A percentile compares a stretch with the other conserved stretches of the same genome.
Evolutionary conservation across 2,888 invertebrate species (phyloP).

Genomic region (Vanessa cardui): DNA sequence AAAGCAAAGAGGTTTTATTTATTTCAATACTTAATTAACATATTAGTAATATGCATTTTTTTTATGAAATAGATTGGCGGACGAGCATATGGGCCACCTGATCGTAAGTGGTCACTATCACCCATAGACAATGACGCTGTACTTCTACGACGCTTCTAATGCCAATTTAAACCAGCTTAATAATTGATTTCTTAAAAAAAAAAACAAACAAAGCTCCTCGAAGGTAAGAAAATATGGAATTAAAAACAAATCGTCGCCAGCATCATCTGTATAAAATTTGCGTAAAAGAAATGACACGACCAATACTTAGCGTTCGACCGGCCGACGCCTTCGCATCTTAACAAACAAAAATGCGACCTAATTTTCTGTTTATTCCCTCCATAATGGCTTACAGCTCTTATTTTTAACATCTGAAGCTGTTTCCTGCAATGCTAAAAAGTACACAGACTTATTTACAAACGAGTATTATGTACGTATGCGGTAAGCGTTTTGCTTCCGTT

Average conservation of each 20-base stretch:
- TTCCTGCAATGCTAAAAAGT: conserved; percentile 2
- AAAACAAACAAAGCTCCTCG: no score
- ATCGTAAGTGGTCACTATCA: no score
- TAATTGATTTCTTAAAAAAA: no score
- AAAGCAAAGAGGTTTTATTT: no score
- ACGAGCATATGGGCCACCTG: no score
- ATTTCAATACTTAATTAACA: no score
- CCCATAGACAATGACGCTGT: no score
- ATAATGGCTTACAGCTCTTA: conserved; percentile 38
- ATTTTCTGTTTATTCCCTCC: conserved; percentile 43
- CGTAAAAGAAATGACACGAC: conserved; percentile 35
- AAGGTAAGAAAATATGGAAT: no score
- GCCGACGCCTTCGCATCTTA: conserved; percentile 42
- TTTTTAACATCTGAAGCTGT: conserved; percentile 36
- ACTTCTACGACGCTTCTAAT: no score
- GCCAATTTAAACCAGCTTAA: no score
- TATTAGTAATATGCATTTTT: no score
- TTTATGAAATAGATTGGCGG: no score
- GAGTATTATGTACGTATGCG: conserved; percentile 4
- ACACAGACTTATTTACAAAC: not conserved
- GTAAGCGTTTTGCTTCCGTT: conserved; percentile 8
- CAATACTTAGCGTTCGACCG: conserved; percentile 50
- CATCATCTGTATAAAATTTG: conserved; percentile 36
- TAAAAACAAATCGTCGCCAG: not conserved
- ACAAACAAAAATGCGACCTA: conserved; percentile 41